Conservation (phyloP, 92 coral and sea anemone species). For the Bergia sp. region DNA sequence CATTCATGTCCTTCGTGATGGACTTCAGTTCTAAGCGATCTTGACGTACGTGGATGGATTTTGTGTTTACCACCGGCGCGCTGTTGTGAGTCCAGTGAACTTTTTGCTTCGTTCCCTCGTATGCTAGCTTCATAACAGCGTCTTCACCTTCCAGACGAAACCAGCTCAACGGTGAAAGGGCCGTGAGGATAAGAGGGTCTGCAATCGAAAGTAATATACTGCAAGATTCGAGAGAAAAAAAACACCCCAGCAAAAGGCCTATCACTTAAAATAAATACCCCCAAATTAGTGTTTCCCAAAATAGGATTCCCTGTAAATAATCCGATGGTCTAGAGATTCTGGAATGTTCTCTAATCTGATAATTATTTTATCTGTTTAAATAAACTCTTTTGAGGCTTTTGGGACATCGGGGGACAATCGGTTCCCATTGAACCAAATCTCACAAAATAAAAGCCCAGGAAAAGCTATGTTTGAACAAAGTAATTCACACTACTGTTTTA, state of each 20-base stretch:
- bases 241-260: not conserved
- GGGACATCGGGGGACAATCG: too few relatives aligned
- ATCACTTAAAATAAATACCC: not conserved
- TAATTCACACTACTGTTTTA: too few relatives aligned
- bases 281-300: too few relatives aligned
- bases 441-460: too few relatives aligned
- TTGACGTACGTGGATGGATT: conserved; percentile 18
- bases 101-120: conserved; percentile 13
- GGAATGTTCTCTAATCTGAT: too few relatives aligned
- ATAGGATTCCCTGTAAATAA: too few relatives aligned
- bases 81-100: conserved; percentile 25
- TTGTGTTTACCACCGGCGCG: conserved; percentile 29
- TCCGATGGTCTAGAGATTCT: not conserved
- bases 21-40: conserved; percentile 21
- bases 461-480: too few relatives aligned
- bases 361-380: too few relatives aligned
- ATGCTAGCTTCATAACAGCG: conserved; percentile 23
- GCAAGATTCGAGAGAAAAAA: not conserved
- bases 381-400: too few relatives aligned
- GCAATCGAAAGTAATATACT: not conserved
- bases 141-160: conserved; percentile 31
- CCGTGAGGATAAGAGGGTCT: conserved; percentile 28
- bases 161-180: conserved; percentile 34
- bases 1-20: conserved; percentile 25
- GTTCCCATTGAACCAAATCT: too few relatives aligned